Conservation (phyloP, 2,113 vertebrate species). For the Dicentrarchus labrax region DNA sequence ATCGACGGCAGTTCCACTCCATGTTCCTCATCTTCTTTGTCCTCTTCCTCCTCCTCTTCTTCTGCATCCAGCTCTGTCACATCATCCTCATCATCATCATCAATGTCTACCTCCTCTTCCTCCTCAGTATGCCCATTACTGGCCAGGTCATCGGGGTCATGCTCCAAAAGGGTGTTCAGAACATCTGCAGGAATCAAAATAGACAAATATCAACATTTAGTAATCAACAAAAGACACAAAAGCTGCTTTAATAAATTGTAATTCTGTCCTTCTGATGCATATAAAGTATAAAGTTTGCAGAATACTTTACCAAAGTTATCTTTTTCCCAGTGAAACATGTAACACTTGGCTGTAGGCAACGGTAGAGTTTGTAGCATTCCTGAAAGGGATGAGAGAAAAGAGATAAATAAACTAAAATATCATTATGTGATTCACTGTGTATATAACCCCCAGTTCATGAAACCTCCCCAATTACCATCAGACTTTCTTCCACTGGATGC, state of each 20-base stretch:
- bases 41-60: slow-evolving; percentile 78
- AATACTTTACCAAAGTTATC: slow-evolving; percentile 94
- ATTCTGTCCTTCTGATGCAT: too few relatives aligned
- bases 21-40: slow-evolving; percentile 79
- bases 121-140: slow-evolving; percentile 75
- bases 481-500: slow-evolving; percentile 71
- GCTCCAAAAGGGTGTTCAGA: slow-evolving; percentile 89
- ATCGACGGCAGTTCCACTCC: slow-evolving; percentile 71
- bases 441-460: neutral
- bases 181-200: slow-evolving; percentile 85
- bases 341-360: slow-evolving; percentile 90
- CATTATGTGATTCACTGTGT: neutral
- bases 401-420: neutral
- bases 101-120: slow-evolving; percentile 74
- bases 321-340: slow-evolving; percentile 93
- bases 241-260: too few relatives aligned
- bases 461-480: slow-evolving; percentile 77
- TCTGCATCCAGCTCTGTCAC: slow-evolving; percentile 61
- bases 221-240: too few relatives aligned
- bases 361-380: slow-evolving; percentile 88
- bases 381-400: slow-evolving; percentile 41
- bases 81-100: slow-evolving; percentile 44
- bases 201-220: neutral
- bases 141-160: slow-evolving; percentile 82
- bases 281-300: neutral